phyloP scores from a whole-genome alignment of 2,797 vertebrate genomes.

The Taeniopygia guttata region DNA sequence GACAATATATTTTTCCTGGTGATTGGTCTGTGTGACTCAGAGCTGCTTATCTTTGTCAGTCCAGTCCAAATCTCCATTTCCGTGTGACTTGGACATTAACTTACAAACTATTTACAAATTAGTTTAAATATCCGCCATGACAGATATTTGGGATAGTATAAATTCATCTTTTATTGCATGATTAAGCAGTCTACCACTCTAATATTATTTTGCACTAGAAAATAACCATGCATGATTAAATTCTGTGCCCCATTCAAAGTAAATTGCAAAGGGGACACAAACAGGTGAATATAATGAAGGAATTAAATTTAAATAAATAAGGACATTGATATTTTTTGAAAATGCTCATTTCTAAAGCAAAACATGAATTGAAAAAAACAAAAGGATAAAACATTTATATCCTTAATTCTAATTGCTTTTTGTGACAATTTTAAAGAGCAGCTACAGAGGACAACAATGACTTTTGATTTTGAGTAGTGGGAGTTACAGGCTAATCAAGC shows the following conservation, averaged over 20 bases:
- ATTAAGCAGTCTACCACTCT: neutral
- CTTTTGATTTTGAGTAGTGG: neutral
- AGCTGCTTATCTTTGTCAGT: conserved; percentile 67
- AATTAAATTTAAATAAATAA: neutral
- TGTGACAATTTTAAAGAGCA: neutral
- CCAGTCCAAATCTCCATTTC: conserved; percentile 48
- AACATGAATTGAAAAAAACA: neutral
- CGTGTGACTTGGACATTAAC: conserved; percentile 3
- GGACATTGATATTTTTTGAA: neutral
- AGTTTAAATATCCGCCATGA: conserved; percentile 26
- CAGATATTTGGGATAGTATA: conserved; percentile 15
- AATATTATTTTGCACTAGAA: neutral
- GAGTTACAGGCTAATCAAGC: neutral
- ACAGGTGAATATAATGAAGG: neutral
- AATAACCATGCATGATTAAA: neutral
- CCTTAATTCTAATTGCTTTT: neutral
- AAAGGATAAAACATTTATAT: neutral
- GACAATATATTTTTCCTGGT: conserved; percentile 72
- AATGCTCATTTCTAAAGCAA: neutral
- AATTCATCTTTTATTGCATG: neutral
- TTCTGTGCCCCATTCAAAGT: neutral
- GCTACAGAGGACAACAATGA: neutral
- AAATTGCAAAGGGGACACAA: neutral
- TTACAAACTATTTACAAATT: conserved; percentile 59
- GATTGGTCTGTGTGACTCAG: conserved; percentile 68